These are phyloP conservation scores for mouse (Mus musculus) DNA, from an alignment of 2,113 vertebrate genomes.

Conservation along the genomic window GRCm39 chr12:86171001-86171500, in stretches of 20 bases:
- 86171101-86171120: not conserved
- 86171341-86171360: not conserved
- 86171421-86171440: no score
- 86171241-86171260: not conserved
- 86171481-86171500: not conserved
- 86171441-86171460: not conserved
- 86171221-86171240: not conserved
- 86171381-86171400: not conserved
- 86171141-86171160: not conserved
- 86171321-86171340: not conserved
- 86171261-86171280: not conserved
- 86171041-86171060: constrained; percentile 1
- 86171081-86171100: not conserved
- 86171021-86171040: constrained; percentile 73
- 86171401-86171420: not conserved
- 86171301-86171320: not conserved
- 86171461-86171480: no score
- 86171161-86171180: fast-evolving
- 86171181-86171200: not conserved
- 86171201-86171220: not conserved
- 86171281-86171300: not conserved
- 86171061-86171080: not conserved
- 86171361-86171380: not conserved
- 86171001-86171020: constrained; percentile 67
- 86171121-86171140: not conserved